A percentile compares a stretch with the other conserved stretches of the same genome.
Conservation (phyloP, 2,888 invertebrate species). For the Eristalis intricaria region DNA sequence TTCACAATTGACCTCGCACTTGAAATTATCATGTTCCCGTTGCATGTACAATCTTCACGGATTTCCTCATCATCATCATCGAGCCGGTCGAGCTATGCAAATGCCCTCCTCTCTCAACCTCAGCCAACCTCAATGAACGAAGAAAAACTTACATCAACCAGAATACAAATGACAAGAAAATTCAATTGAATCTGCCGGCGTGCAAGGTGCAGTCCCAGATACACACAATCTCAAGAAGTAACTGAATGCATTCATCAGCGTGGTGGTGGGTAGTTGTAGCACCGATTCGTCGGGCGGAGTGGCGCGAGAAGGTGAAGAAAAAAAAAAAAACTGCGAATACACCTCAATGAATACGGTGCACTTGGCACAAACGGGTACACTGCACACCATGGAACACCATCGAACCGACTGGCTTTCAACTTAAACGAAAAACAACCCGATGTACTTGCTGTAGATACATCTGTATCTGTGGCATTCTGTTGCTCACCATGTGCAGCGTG, state of each 20-base stretch:
- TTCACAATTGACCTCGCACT: constrained; percentile 56
- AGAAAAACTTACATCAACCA: constrained; percentile 48
- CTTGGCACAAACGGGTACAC: constrained; percentile 45
- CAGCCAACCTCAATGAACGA: constrained; percentile 44
- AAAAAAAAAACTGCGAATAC: constrained; percentile 37
- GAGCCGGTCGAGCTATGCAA: background rate
- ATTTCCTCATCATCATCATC: constrained; percentile 22
- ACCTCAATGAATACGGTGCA: constrained; percentile 64
- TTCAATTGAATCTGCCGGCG: constrained; percentile 52
- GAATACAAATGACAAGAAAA: constrained; percentile 69
- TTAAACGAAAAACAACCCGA: constrained; percentile 27
- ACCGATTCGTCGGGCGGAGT: background rate
- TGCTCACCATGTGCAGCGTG: background rate
- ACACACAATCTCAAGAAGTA: constrained; percentile 46
- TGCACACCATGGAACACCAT: background rate
- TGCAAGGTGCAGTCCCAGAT: constrained; percentile 59
- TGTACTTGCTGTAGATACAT: constrained; percentile 22
- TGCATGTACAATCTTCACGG: constrained; percentile 16
- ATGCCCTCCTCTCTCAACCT: background rate
- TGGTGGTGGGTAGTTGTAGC: constrained; percentile 3
- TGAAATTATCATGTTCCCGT: constrained; percentile 60
- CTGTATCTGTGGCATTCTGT: constrained; percentile 9
- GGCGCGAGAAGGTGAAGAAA: too few relatives aligned
- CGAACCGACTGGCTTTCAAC: constrained; percentile 55
- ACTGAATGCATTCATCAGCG: constrained; percentile 65